Conservation (phyloP, 1,140 invertebrate genomes). For the Aphidius ervi region DNA sequence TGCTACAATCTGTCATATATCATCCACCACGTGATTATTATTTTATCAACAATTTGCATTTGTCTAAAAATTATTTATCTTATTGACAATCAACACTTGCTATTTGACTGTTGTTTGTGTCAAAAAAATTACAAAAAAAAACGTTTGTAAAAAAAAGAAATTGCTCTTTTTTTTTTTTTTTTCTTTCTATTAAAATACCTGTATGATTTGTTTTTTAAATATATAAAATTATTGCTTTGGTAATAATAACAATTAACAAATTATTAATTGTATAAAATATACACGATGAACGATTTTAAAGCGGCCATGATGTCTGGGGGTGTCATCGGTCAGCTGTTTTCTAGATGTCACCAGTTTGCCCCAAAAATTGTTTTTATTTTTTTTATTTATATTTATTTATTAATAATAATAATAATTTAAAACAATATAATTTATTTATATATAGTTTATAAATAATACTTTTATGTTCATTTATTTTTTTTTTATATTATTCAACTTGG, state of each 20-base stretch:
- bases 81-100: slow-evolving; percentile 9
- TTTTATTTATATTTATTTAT: too few species aligned
- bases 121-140: neutral
- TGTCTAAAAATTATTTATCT: slow-evolving; percentile 15
- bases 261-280: slow-evolving; percentile 33
- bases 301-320: slow-evolving; percentile 39
- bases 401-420: neutral
- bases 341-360: slow-evolving; percentile 14
- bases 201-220: slow-evolving; percentile 11
- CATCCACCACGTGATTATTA: slow-evolving; percentile 25
- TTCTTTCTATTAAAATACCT: slow-evolving; percentile 4
- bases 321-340: slow-evolving; percentile 31
- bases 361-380: too few species aligned
- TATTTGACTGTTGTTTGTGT: neutral
- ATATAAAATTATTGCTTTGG: slow-evolving; percentile 13
- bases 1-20: slow-evolving; percentile 22
- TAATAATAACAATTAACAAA: slow-evolving; percentile 25
- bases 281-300: slow-evolving; percentile 29
- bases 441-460: too few species aligned
- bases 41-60: slow-evolving; percentile 21
- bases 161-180: neutral
- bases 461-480: too few species aligned
- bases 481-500: too few species aligned
- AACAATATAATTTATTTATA: neutral
- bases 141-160: slow-evolving; percentile 4